Percentiles rank a stretch among this genome's conserved stretches.
Conservation (phyloP, 2,888 invertebrate species). For the Acanthosepion lycidas region DNA sequence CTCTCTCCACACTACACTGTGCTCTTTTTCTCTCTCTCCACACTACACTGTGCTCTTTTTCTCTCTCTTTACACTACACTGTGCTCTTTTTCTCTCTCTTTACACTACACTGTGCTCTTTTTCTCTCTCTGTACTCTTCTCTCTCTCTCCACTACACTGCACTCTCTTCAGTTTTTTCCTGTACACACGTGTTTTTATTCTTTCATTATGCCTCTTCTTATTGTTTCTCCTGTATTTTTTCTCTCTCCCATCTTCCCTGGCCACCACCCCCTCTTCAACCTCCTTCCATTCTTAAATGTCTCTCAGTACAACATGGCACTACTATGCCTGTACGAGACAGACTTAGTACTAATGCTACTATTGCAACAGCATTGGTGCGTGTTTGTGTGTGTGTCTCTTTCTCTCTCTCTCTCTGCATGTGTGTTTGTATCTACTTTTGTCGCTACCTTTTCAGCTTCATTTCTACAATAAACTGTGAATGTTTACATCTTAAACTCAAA, state of each 20-base stretch:
- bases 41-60: neutral
- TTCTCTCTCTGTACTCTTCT: neutral
- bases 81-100: neutral
- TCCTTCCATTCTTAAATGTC: neutral
- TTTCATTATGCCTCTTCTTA: neutral
- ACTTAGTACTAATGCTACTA: constrained; percentile 34
- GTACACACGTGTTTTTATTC: neutral
- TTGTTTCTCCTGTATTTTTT: neutral
- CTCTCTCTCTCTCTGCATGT: neutral
- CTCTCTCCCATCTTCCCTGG: neutral
- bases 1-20: too few relatives aligned
- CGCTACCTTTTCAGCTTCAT: neutral
- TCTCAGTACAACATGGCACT: constrained; percentile 39
- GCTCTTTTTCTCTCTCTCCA: neutral
- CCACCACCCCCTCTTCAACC: neutral
- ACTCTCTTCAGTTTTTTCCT: neutral
- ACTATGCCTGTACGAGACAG: constrained; percentile 36
- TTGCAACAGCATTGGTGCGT: constrained; percentile 35
- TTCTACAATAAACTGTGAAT: neutral
- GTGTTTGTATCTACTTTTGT: neutral
- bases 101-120: neutral
- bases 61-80: fast-evolving
- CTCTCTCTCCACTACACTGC: neutral
- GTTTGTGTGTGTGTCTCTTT: neutral
- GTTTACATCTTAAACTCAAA: neutral